phyloP scores from a whole-genome alignment of 1,140 invertebrate species.

The Calephelis nemesis region DNA sequence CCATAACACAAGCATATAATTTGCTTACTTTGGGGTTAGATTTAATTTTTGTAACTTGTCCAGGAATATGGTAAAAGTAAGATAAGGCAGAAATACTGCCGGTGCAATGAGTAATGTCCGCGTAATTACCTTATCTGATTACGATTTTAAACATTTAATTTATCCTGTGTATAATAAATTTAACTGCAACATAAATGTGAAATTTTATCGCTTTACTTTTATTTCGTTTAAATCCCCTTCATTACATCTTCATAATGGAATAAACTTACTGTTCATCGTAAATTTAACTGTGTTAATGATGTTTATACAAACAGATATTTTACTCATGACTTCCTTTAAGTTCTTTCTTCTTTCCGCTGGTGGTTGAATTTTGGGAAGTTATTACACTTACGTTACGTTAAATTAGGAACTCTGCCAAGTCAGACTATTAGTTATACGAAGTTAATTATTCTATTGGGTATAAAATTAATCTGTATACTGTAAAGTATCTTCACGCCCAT shows the following conservation, averaged over 20 bases:
- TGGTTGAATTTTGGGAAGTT: not conserved
- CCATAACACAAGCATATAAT: no score
- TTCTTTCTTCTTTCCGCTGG: not conserved
- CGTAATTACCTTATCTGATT: slow-evolving; percentile 1
- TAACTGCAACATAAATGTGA: not conserved
- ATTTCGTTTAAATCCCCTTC: not conserved
- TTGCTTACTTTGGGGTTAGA: no score
- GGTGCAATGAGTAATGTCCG: not conserved
- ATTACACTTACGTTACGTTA: no score
- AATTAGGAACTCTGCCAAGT: no score
- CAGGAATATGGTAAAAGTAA: no score
- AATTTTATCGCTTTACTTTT: not conserved
- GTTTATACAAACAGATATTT: not conserved
- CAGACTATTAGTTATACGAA: no score
- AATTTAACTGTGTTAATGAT: slow-evolving; percentile 8
- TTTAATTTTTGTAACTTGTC: no score
- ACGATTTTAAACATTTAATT: not conserved
- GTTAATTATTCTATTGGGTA: no score
- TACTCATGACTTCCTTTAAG: not conserved
- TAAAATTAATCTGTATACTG: no score
- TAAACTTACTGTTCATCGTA: not conserved
- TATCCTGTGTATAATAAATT: not conserved
- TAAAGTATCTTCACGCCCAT: no score
- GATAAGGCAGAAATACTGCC: no score
- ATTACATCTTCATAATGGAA: slow-evolving; percentile 7